Percentiles rank a stretch among this genome's conserved stretches.
Evolutionary conservation across 2,113 vertebrate genomes (phyloP).

Genomic region (Suricata suricatta): DNA sequence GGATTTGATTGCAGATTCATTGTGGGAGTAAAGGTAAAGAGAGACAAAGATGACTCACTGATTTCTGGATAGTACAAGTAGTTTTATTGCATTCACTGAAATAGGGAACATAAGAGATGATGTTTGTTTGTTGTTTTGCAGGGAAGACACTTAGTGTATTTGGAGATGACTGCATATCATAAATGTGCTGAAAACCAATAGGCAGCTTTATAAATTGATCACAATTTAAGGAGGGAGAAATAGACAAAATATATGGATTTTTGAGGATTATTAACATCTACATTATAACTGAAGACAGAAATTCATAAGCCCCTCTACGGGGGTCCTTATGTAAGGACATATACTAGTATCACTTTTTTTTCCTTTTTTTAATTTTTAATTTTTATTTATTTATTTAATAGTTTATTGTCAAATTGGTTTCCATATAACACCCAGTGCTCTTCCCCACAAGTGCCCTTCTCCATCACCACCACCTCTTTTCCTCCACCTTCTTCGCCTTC

Average conservation of each 20-base stretch:
- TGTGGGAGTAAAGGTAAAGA: neutral
- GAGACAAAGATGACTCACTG: neutral
- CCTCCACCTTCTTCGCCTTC: too few species aligned
- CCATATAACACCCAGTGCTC: too few species aligned
- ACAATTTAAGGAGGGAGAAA: neutral
- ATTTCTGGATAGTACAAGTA: neutral
- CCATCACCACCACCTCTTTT: too few species aligned
- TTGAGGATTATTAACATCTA: neutral
- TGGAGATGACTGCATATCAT: neutral
- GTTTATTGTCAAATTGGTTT: too few species aligned
- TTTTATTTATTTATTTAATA: too few species aligned
- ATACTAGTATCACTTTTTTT: neutral
- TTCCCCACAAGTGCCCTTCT: too few species aligned
- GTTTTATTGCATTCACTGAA: neutral
- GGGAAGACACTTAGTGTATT: neutral
- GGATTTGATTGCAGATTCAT: neutral
- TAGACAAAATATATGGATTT: neutral
- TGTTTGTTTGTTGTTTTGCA: neutral
- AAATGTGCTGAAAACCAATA: neutral
- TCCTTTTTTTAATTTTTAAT: too few species aligned
- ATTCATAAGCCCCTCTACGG: neutral
- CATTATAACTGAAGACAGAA: neutral
- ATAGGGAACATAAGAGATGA: neutral
- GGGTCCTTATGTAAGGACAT: neutral
- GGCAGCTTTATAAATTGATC: neutral